Conservation (phyloP, 2,113 vertebrate genomes). For the Eublepharis macularius region DNA sequence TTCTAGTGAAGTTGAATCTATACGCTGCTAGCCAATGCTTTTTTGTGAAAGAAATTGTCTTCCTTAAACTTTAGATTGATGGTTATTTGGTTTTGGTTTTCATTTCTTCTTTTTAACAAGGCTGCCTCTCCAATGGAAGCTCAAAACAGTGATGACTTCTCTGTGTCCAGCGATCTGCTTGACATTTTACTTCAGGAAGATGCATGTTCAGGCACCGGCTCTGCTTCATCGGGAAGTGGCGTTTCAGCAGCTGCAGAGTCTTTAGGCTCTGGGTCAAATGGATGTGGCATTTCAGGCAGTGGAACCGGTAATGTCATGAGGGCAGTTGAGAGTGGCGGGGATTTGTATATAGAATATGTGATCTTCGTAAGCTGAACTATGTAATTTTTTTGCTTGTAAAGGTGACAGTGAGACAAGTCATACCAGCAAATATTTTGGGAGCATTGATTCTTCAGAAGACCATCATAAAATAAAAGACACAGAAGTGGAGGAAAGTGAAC, state of each 20-base stretch:
- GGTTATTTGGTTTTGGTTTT: neutral
- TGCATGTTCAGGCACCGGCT: constrained; percentile 84
- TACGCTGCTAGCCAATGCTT: neutral
- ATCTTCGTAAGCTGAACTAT: neutral
- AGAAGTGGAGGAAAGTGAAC: constrained; percentile 62
- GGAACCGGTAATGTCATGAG: constrained; percentile 79
- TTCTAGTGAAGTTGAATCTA: too few species aligned
- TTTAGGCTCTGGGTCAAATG: constrained; percentile 85
- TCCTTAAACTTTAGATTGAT: neutral
- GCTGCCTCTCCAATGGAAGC: constrained; percentile 54
- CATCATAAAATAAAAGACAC: constrained; percentile 69
- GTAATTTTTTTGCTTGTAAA: constrained; percentile 45
- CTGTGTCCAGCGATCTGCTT: constrained; percentile 86
- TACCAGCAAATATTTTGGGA: constrained; percentile 92
- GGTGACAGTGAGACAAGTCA: constrained; percentile 86
- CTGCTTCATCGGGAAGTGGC: constrained; percentile 81
- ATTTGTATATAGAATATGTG: neutral
- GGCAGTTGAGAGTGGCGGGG: neutral
- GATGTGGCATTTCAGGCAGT: constrained; percentile 79
- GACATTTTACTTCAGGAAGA: constrained; percentile 87
- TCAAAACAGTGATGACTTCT: constrained; percentile 81
- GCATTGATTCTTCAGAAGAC: constrained; percentile 88
- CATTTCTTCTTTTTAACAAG: constrained; percentile 29
- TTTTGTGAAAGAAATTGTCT: neutral
- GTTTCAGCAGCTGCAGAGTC: constrained; percentile 77